Conservation (phyloP, 2,888 invertebrate genomes). For the Eremobia ochroleuca region DNA sequence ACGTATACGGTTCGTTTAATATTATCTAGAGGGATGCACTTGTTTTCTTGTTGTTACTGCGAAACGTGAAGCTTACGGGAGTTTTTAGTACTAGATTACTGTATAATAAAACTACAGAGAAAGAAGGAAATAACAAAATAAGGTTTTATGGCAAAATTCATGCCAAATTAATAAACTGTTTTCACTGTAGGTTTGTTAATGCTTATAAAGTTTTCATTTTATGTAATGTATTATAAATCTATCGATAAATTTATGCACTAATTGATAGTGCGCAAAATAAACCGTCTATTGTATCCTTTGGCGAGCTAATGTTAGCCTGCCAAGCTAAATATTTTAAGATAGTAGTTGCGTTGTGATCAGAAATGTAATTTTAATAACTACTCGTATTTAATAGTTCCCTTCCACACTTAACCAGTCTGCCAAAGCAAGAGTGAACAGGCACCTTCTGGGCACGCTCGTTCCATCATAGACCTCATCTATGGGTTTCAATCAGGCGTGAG, state of each 20-base stretch:
- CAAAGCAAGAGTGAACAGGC: too few relatives aligned
- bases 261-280: not conserved
- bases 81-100: not conserved
- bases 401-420: too few relatives aligned
- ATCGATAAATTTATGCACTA: not conserved
- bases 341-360: not conserved
- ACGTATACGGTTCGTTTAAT: constrained; percentile 41
- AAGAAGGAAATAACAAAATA: not conserved
- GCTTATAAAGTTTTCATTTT: not conserved
- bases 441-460: too few relatives aligned
- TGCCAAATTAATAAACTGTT: not conserved
- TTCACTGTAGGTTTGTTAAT: not conserved
- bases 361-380: too few relatives aligned
- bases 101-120: not conserved
- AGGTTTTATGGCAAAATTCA: not conserved
- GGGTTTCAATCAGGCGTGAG: too few relatives aligned
- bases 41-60: not conserved
- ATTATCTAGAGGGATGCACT: constrained; percentile 43
- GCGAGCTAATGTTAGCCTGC: not conserved
- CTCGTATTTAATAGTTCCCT: too few relatives aligned
- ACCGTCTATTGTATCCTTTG: not conserved
- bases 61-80: not conserved
- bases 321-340: not conserved
- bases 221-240: not conserved
- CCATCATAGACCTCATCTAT: too few relatives aligned